phyloP scores from a whole-genome alignment of 23 tunicate genomes.

The Botrylloides violaceus region DNA sequence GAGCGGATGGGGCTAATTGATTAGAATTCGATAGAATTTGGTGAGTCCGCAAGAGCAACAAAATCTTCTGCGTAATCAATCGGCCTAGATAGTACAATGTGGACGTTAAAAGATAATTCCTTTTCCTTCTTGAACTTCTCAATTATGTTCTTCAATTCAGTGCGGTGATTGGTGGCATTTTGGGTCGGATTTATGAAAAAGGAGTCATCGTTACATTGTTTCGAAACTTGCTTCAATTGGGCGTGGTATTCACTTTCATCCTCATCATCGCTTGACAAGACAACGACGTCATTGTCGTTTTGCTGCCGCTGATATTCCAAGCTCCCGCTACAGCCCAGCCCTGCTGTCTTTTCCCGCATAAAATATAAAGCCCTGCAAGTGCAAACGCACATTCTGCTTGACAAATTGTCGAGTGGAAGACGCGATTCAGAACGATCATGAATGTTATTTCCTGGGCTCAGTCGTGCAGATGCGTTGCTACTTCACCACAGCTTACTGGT shows the following conservation, averaged over 20 bases:
- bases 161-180: conserved; percentile 42
- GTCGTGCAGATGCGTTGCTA: no score
- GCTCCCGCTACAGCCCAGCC: neutral
- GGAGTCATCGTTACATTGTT: neutral
- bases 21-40: neutral
- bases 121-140: conserved; percentile 30
- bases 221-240: neutral
- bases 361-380: conserved; percentile 62
- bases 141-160: conserved; percentile 37
- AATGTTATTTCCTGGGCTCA: no score
- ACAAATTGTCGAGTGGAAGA: no score
- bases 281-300: neutral
- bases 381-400: no score
- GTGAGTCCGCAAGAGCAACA: neutral
- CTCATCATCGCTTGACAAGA: neutral
- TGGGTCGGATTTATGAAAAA: conserved; percentile 1
- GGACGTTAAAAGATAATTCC: conserved; percentile 45
- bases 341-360: conserved; percentile 4
- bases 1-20: no score
- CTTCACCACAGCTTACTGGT: no score
- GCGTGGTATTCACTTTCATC: no score
- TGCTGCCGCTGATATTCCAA: neutral
- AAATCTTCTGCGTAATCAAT: conserved; percentile 70
- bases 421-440: no score
- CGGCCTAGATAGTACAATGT: conserved; percentile 61